Conservation (phyloP, 2,888 invertebrate species). For the Caenorhabditis sp. region DNA sequence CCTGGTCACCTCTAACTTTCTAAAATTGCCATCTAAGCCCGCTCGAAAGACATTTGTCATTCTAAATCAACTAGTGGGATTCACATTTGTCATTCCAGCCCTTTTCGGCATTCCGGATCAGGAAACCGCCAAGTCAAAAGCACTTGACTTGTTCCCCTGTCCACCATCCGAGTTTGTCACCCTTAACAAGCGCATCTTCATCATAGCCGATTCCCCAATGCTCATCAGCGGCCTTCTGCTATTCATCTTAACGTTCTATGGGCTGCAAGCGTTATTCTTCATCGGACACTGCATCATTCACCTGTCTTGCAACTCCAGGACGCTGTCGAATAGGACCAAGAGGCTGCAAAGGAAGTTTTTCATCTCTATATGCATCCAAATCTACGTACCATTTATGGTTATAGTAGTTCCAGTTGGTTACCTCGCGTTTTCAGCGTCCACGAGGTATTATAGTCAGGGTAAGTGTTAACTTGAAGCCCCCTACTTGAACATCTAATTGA, state of each 20-base stretch:
- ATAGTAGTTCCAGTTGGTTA: slow-evolving; percentile 29
- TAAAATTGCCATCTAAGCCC: slow-evolving; percentile 15
- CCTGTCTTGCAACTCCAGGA: slow-evolving; percentile 1
- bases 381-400: slow-evolving; percentile 23
- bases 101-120: slow-evolving; percentile 25
- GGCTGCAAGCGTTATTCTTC: background rate
- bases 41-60: slow-evolving; percentile 9
- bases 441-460: slow-evolving; percentile 46
- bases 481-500: background rate
- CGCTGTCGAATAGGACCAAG: slow-evolving; percentile 21
- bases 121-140: background rate
- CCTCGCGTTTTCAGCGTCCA: slow-evolving; percentile 31
- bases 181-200: slow-evolving; percentile 14
- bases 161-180: slow-evolving; percentile 20
- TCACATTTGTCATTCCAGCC: slow-evolving; percentile 12
- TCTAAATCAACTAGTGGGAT: background rate
- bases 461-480: background rate
- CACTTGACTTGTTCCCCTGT: slow-evolving; percentile 8
- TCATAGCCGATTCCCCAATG: slow-evolving; percentile 17
- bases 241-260: slow-evolving; percentile 5
- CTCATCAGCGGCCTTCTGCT: slow-evolving; percentile 10
- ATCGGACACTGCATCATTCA: slow-evolving; percentile 17
- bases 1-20: slow-evolving; percentile 12
- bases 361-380: slow-evolving; percentile 30
- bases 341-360: slow-evolving; percentile 32